Conservation (phyloP, 2,113 vertebrate species). For the Nesoenas mayeri region DNA sequence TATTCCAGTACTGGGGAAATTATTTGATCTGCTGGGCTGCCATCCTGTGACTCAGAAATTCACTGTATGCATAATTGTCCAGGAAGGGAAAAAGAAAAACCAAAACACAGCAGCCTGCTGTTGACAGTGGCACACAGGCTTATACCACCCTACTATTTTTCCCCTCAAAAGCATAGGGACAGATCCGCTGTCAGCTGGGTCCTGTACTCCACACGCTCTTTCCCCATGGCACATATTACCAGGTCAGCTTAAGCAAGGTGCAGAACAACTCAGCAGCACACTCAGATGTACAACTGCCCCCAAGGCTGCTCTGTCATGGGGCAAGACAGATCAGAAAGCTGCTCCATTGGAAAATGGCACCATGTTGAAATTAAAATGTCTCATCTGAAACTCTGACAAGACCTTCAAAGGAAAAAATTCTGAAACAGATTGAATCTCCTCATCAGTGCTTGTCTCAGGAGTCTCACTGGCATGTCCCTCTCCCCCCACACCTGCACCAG, state of each 20-base stretch:
- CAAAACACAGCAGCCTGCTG: neutral
- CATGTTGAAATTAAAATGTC: neutral
- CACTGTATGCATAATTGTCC: neutral
- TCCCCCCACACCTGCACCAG: neutral
- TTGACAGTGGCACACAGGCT: neutral
- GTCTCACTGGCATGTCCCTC: neutral
- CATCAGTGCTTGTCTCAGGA: neutral
- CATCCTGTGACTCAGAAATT: slow-evolving; percentile 22
- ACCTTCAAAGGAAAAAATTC: neutral
- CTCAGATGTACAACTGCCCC: neutral
- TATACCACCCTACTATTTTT: neutral
- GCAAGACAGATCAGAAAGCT: neutral
- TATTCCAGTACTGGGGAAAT: neutral
- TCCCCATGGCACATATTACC: accelerated
- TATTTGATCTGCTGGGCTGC: neutral
- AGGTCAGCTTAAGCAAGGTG: neutral
- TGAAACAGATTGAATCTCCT: neutral
- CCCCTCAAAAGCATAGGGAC: neutral
- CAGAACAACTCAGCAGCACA: accelerated
- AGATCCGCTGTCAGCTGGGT: neutral
- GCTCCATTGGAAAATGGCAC: neutral
- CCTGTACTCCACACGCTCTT: neutral
- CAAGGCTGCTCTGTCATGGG: neutral
- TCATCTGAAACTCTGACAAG: neutral
- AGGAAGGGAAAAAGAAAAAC: neutral